Conservation (phyloP, 2,113 vertebrate species). For the Pungitius pungitius region DNA sequence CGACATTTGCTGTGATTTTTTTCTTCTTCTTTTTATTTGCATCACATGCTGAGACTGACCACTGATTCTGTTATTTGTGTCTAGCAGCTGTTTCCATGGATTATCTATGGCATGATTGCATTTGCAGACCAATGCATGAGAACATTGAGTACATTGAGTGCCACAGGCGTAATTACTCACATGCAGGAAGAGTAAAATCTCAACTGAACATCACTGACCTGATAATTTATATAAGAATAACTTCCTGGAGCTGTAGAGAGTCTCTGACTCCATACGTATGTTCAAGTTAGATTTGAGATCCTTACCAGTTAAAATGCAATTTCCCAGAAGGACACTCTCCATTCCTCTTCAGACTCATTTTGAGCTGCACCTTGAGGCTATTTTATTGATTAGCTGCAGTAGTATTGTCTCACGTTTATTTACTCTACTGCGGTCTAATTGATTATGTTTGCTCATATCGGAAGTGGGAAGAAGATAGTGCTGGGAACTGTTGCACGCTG, state of each 20-base stretch:
- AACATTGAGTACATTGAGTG: conserved; percentile 13
- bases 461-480: background rate
- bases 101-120: conserved; percentile 9
- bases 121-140: conserved; percentile 19
- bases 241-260: conserved; percentile 20
- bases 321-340: conserved; percentile 31
- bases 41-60: conserved; percentile 5
- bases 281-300: conserved; percentile 5
- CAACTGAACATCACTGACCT: conserved; percentile 40
- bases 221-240: conserved; percentile 5
- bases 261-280: conserved; percentile 1
- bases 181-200: conserved; percentile 26
- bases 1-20: conserved; percentile 6
- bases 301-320: conserved; percentile 13
- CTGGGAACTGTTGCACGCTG: background rate
- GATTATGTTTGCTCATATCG: conserved; percentile 41
- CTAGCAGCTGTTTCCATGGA: conserved; percentile 29
- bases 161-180: conserved; percentile 47
- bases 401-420: conserved; percentile 49
- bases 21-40: background rate
- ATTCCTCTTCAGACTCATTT: conserved; percentile 33
- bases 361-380: conserved; percentile 29
- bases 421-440: conserved; percentile 30
- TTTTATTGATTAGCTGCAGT: conserved; percentile 52
- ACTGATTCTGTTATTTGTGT: conserved; percentile 20